Evolutionary conservation across 2,888 invertebrate species (phyloP).

Genomic region (Zeuzera pyrina): DNA sequence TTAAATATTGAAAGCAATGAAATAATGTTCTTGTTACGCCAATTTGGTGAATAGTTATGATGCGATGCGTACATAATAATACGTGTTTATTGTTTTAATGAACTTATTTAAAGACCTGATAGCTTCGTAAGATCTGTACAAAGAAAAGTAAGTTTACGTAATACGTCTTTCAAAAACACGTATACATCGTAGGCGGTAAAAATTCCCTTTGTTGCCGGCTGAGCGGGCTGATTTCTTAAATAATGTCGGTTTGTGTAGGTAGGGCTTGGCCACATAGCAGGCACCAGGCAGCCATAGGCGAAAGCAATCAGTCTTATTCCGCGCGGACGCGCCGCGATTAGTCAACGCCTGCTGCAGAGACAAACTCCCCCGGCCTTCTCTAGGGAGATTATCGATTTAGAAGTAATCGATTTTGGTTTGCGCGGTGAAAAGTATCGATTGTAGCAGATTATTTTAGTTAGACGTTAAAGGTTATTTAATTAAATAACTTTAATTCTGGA

Average conservation of each 20-base stretch:
- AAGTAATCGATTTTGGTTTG: slow-evolving; percentile 58
- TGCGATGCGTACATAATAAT: too few relatives aligned
- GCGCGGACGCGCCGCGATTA: slow-evolving; percentile 70
- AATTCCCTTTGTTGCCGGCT: slow-evolving; percentile 65
- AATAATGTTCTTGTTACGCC: too few relatives aligned
- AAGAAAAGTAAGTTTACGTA: slow-evolving; percentile 7
- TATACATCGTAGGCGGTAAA: slow-evolving; percentile 58
- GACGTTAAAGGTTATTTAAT: too few relatives aligned
- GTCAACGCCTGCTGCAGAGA: slow-evolving; percentile 71
- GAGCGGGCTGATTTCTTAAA: slow-evolving; percentile 69
- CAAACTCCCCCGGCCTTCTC: slow-evolving; percentile 57
- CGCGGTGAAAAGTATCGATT: slow-evolving; percentile 49
- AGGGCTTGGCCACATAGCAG: slow-evolving; percentile 53
- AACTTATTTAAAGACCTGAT: too few relatives aligned
- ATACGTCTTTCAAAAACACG: slow-evolving; percentile 31
- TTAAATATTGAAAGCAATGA: too few relatives aligned
- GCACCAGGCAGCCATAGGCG: slow-evolving; percentile 64
- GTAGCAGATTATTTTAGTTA: slow-evolving; percentile 27
- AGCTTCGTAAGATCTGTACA: too few relatives aligned
- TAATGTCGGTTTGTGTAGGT: slow-evolving; percentile 67
- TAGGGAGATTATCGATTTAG: slow-evolving; percentile 52
- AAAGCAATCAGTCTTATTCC: slow-evolving; percentile 71
- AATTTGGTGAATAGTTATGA: too few relatives aligned
- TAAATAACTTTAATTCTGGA: too few relatives aligned
- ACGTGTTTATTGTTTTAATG: too few relatives aligned